Conservation (phyloP, 2,888 invertebrate genomes). For the Tenthredo livida region DNA sequence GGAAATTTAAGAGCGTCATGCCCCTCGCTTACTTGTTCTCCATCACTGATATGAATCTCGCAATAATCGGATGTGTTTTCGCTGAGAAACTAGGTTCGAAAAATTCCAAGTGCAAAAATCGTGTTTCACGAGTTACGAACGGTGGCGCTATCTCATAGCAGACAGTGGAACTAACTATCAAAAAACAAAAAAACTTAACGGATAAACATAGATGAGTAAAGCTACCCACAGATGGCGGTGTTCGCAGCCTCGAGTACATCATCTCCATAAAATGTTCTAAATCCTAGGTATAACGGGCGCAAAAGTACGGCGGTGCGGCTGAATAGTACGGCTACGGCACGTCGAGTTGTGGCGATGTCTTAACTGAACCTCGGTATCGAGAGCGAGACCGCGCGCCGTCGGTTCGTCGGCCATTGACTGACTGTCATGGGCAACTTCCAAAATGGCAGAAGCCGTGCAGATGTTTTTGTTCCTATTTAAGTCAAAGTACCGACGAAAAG, state of each 20-base stretch:
- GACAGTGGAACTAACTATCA: neutral
- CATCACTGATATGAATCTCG: too few relatives aligned
- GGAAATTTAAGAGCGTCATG: too few relatives aligned
- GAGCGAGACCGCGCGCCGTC: constrained; percentile 57
- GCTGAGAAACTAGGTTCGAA: too few relatives aligned
- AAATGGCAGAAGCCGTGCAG: constrained; percentile 91
- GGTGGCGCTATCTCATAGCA: neutral
- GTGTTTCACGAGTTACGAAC: too few relatives aligned
- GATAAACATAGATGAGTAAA: neutral
- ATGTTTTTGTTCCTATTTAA: constrained; percentile 93
- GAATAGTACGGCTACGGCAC: constrained; percentile 2
- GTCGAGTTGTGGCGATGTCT: constrained; percentile 7
- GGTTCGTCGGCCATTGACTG: constrained; percentile 54
- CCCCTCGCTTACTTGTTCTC: too few relatives aligned
- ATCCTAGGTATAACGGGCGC: neutral
- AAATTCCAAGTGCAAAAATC: too few relatives aligned
- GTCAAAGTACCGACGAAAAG: constrained; percentile 92
- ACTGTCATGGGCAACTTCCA: constrained; percentile 81
- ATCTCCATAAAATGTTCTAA: neutral
- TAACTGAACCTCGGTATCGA: constrained; percentile 16
- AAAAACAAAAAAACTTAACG: neutral
- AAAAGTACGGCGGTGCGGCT: constrained; percentile 15
- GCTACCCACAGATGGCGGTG: neutral
- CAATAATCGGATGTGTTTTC: too few relatives aligned
- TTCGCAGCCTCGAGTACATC: neutral